Base-by-base conservation (phyloP, 1,140 invertebrate genomes). In the Drosophila truncata region DNA sequence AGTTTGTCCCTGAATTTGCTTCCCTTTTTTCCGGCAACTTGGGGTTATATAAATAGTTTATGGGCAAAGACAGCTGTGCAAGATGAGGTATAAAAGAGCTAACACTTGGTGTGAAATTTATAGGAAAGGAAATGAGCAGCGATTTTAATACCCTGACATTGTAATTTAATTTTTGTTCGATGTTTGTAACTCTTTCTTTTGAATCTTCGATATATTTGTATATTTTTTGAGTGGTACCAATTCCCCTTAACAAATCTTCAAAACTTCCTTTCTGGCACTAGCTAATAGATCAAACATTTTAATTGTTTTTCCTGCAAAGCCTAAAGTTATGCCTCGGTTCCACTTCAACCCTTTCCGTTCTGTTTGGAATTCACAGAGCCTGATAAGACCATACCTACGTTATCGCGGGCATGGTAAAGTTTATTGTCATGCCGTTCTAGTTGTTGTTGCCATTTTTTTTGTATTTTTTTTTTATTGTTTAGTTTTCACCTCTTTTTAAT, bases 401-500 rank as follows among this genome's bases (percentile, higher is more conserved):
- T 88, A 88, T 88, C 84, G 73, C 64, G 47, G 47, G 33, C 61
- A 80, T 74, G 85, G 80, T 90, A 84, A 81, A 90, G 80, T 90
- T 88, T 88, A 88, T 88, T 82, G 80, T 78, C 82, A 71, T 61
- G 3, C 39, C 10, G 49, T n/a, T 47, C 61, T 16, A n/a, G 47
- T 61, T 69, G 75, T 59, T 80, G 6, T 65, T 59, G 37, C 23
- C 59, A 63, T 52, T 70, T 52, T 66, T 63, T 65, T 18, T 50
- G 27, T 50, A 3, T n/a, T 57, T 44, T 80, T 44, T 80, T 76
- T 77, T 77, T 87, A 66, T 83, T 87, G 84, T 87, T 87, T 84
- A 35, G 64, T 88, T 88, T 90, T 90, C 84, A 90, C 84, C 85
- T 84, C 65, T 66, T 66, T 78, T 88, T 90, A 88, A 88, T 90